Percentiles rank a stretch among this genome's conserved stretches.
phyloP scores from a whole-genome alignment of 2,888 invertebrate species.

The Agrypnus murinus region DNA sequence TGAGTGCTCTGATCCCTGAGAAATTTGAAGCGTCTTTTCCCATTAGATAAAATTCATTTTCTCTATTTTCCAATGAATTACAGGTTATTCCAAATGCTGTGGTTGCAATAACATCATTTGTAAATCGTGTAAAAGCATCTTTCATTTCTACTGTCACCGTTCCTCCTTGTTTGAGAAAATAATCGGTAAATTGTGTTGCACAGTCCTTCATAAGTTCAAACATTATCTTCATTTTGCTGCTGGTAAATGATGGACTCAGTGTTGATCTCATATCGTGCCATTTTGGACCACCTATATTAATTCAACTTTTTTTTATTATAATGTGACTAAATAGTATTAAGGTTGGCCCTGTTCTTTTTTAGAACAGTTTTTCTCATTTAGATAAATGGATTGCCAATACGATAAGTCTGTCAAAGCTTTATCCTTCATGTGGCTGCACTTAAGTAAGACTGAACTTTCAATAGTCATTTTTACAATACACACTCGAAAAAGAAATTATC shows the following conservation, averaged over 20 bases:
- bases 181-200: constrained; percentile 54
- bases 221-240: constrained; percentile 43
- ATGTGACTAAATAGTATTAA: no score
- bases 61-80: constrained; percentile 73
- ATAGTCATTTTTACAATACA: no score
- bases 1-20: no score
- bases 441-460: no score
- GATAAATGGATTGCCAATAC: no score
- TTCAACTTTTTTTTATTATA: no score
- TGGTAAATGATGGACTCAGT: constrained; percentile 43
- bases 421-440: no score
- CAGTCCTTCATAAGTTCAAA: constrained; percentile 39
- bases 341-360: no score
- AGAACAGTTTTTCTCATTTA: no score
- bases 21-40: no score
- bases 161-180: constrained; percentile 58
- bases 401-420: no score
- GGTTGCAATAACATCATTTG: constrained; percentile 74
- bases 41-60: constrained; percentile 74
- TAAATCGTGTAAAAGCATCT: constrained; percentile 70
- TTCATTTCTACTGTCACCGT: constrained; percentile 67
- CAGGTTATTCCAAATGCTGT: constrained; percentile 74
- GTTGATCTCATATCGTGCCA: constrained; percentile 46
- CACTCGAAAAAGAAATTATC: no score
- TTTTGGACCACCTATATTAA: neutral